A percentile compares a stretch with the other conserved stretches of the same genome.
phyloP scores from a whole-genome alignment of 2,797 vertebrate species.

The Phrynocephalus forsythii region DNA sequence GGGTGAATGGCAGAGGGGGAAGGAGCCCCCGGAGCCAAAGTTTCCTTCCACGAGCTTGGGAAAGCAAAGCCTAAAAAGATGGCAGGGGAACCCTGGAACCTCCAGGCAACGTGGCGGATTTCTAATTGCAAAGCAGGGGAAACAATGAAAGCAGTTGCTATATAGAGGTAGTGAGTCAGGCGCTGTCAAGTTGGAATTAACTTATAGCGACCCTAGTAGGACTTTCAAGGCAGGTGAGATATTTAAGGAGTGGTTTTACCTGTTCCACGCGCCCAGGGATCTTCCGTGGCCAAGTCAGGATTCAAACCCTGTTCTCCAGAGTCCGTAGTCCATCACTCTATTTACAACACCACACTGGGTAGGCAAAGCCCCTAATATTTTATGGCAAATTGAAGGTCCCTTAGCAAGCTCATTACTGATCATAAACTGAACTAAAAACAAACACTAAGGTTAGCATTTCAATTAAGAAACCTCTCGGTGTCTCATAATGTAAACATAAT shows the following conservation, averaged over 20 bases:
- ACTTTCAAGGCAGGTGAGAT: too few species aligned
- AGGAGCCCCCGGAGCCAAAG: neutral
- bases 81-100: neutral
- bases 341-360: too few species aligned
- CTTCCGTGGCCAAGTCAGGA: too few species aligned
- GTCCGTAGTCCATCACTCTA: too few species aligned
- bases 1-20: constrained; percentile 25
- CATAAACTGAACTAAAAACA: constrained; percentile 2
- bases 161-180: neutral
- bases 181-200: too few species aligned
- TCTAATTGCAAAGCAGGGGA: neutral
- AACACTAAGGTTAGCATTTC: neutral
- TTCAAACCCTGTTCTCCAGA: too few species aligned
- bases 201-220: too few species aligned
- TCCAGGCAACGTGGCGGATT: neutral
- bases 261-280: too few species aligned
- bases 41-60: neutral
- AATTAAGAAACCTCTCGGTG: neutral
- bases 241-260: too few species aligned
- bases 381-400: constrained; percentile 21
- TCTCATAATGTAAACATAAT: too few species aligned
- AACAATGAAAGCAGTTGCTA: too few species aligned
- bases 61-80: neutral
- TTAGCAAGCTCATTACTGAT: constrained; percentile 14
- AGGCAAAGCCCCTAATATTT: neutral